A percentile compares a stretch with the other conserved stretches of the same genome.
These are phyloP conservation scores for Chrysocyon brachyurus DNA, from an alignment of 2,797 vertebrate genomes.

Conservation along the genomic window DNA sequence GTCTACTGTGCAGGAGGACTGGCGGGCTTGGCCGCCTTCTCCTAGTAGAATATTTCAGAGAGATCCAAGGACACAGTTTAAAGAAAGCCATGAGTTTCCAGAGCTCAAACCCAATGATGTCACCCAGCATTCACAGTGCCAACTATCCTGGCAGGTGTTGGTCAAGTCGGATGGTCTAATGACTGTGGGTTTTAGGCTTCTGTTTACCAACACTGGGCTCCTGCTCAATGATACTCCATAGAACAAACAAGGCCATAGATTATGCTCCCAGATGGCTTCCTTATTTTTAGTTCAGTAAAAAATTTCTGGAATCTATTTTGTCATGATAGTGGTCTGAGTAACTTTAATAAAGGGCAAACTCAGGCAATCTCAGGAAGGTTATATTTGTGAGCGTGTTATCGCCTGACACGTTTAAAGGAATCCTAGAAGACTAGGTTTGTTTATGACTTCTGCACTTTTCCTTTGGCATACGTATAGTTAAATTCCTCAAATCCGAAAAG, in stretches of 20 bases:
- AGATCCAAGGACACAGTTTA: neutral
- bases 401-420: neutral
- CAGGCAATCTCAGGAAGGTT: neutral
- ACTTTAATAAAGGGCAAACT: neutral
- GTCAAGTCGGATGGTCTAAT: too few relatives aligned
- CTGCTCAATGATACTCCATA: neutral
- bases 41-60: neutral
- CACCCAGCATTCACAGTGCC: rapidly evolving
- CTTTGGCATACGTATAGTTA: neutral
- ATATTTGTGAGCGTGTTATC: rapidly evolving
- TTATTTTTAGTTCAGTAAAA: constrained; percentile 67
- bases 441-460: neutral
- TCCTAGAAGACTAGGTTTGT: neutral
- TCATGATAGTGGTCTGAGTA: neutral
- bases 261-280: constrained; percentile 52
- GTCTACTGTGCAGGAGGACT: neutral
- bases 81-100: neutral
- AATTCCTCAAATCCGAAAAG: neutral
- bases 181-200: neutral
- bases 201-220: neutral
- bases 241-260: constrained; percentile 36
- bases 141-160: rapidly evolving
- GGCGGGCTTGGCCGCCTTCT: neutral
- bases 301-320: constrained; percentile 10
- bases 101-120: neutral